Base-by-base conservation (phyloP, 1,140 invertebrate genomes). In the Aricia agestis region DNA sequence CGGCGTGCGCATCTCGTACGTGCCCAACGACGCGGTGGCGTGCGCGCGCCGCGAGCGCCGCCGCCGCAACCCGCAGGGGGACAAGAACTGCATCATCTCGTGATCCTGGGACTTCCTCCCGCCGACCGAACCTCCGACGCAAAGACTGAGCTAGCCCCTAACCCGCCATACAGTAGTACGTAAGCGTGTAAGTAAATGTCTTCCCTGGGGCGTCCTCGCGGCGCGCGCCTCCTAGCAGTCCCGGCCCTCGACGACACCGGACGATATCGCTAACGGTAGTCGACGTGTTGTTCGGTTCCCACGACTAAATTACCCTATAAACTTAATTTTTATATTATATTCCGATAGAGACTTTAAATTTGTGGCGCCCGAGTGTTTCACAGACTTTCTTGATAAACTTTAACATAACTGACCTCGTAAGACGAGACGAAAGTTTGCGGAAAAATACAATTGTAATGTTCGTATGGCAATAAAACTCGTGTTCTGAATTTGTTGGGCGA, bases 1-100 rank as follows among this genome's bases (percentile, higher is more conserved):
- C 42, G 96, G 96, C 66, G 97, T 97, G 3, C 89, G 97, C 63
- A 97, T 97, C 74, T 97, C 96, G 10, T 98, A 98, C 89, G 96
- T 98, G 72, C 97, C 96, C 73, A 97, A 97, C 84, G 97, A 98
- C 87, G 95, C 96, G 0, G 92, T 97, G 17, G 96, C 96, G 13
- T 96, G 95, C 78, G 96, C 96, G 52, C 93, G 94, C 75, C 92
- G 95, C 72, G 93, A 95, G 66, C 92, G 95, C 72, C 93, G 93
- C 70, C 83, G 92, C 71, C 91, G 75, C 80, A 93, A 81, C 75
- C 92, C 74, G 69, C 84, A 77, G 73, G 85, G 94, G 77, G 95
- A 95, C 85, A 95, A 95, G 79, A 95, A 94, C 78, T 95, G 95
- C 82, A 93, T 95, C 74, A 94, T 95, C 79, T 95, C 94, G 91